phyloP scores from a whole-genome alignment of 23 tunicate genomes.

The Clavelina lepadiformis region DNA sequence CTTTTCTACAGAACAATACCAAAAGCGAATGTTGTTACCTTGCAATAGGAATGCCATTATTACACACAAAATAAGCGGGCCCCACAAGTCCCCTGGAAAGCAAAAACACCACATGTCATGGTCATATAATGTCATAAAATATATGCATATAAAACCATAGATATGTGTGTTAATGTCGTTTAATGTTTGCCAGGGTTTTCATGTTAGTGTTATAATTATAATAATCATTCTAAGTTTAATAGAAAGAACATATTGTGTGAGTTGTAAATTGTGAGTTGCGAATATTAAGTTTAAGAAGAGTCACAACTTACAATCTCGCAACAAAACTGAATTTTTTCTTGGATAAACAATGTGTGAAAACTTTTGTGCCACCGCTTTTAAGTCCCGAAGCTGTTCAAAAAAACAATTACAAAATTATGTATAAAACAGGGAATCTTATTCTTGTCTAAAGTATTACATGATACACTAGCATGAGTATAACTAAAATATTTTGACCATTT shows the following conservation, averaged over 20 bases:
- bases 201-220: too few relatives aligned
- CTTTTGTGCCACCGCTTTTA: constrained; percentile 75
- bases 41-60: constrained; percentile 74
- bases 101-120: not conserved
- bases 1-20: not conserved
- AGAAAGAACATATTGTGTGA: too few relatives aligned
- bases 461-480: too few relatives aligned
- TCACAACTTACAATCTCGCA: constrained; percentile 76
- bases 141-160: not conserved
- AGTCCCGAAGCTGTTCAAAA: constrained; percentile 61
- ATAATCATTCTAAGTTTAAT: too few relatives aligned
- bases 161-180: not conserved
- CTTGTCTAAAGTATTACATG: too few relatives aligned
- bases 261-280: too few relatives aligned
- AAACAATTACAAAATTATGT: not conserved
- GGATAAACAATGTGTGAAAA: constrained; percentile 87
- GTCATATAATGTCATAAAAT: not conserved
- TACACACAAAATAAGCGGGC: constrained; percentile 81
- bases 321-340: constrained; percentile 44
- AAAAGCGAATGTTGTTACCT: constrained; percentile 34
- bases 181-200: too few relatives aligned
- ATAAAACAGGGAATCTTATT: too few relatives aligned
- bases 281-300: too few relatives aligned
- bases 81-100: constrained; percentile 95
- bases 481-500: too few relatives aligned